These are phyloP conservation scores for Quadriops clusia DNA, from an alignment of 2,888 invertebrate genomes.

Conservation along the genomic window DNA sequence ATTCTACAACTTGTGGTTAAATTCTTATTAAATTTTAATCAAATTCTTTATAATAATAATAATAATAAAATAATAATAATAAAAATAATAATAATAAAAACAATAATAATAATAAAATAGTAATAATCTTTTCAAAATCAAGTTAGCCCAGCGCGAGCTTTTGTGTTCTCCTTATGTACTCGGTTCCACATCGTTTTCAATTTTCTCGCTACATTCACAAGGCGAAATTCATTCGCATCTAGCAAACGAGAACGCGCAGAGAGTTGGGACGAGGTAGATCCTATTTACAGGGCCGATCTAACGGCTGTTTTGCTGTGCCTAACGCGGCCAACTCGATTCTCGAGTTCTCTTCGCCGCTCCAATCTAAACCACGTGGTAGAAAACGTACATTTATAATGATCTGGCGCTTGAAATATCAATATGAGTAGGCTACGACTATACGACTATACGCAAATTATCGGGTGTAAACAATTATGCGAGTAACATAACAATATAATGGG, in stretches of 20 bases:
- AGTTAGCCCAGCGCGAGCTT: too few species aligned
- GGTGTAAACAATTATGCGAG: background rate
- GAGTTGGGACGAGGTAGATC: constrained; percentile 11
- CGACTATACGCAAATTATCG: constrained; percentile 1
- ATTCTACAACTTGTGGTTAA: too few species aligned
- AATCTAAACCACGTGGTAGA: constrained; percentile 19
- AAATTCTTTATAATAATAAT: too few species aligned
- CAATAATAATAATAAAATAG: too few species aligned
- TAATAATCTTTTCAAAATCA: too few species aligned
- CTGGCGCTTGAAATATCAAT: constrained; percentile 11
- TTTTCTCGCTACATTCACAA: too few species aligned
- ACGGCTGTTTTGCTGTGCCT: constrained; percentile 13
- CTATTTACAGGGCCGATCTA: constrained; percentile 12
- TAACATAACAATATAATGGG: too few species aligned
- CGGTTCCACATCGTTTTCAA: too few species aligned
- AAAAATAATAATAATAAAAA: too few species aligned
- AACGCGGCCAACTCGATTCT: constrained; percentile 15
- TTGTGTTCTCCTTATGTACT: too few species aligned
- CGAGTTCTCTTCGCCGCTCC: constrained; percentile 14
- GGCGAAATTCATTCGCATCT: constrained; percentile 12
- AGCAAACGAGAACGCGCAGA: constrained; percentile 8
- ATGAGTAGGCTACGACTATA: constrained; percentile 5
- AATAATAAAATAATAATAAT: too few species aligned
- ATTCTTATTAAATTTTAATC: too few species aligned
- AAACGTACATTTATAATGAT: constrained; percentile 15